Base-by-base conservation (phyloP, 2,113 vertebrate species). In the Rynchops niger region DNA sequence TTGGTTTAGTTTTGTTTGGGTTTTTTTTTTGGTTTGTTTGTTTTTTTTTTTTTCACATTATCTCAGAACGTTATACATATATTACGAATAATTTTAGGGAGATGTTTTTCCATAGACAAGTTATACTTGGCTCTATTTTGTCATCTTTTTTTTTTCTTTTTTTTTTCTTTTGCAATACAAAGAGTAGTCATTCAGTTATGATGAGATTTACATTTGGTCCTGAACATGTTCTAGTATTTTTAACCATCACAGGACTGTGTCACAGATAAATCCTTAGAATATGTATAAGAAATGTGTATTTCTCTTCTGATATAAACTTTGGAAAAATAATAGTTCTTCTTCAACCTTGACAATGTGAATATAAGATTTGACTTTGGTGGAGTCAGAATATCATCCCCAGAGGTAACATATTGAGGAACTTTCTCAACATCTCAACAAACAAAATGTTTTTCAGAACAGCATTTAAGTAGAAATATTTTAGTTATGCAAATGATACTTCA, bases 391-490 rank as follows among this genome's bases (percentile, higher is more conserved):
- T 92, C 27, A 92, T 69, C 34, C 65, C 70, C 47, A 72, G 67
- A 86, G 61, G 32, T 84, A 88, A 91, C 95, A 95, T 52, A 84
- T 4, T 65, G 40, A 91, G 93, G 27, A 90, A 86, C 43, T 43
- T 86, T 92, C 43, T 83, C 69, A 90, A 40, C 2, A 0, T 92
- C 43, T 83, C 69, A 90, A 40, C 2, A 0, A 63, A 63, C 19
- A 90, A 94, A 91, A 71, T 82, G 16, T 82, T 86, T 92, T 87
- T 86, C 32, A 86, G 67, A 91, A 86, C 15, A 52, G 2, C 43
- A 76, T 93, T 88, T 96, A 76, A 65, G 15, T 47, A 78, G 45
- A 77, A 88, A 88, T 73, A 91, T 92, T 96, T 96, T 65, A 93
- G 59, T 56, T 93, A 88, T 80, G 90, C 76, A 95, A 91, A 95